These are phyloP conservation scores for Homarus gammarus DNA, from an alignment of 2,888 invertebrate genomes.

Conservation along the genomic window DNA sequence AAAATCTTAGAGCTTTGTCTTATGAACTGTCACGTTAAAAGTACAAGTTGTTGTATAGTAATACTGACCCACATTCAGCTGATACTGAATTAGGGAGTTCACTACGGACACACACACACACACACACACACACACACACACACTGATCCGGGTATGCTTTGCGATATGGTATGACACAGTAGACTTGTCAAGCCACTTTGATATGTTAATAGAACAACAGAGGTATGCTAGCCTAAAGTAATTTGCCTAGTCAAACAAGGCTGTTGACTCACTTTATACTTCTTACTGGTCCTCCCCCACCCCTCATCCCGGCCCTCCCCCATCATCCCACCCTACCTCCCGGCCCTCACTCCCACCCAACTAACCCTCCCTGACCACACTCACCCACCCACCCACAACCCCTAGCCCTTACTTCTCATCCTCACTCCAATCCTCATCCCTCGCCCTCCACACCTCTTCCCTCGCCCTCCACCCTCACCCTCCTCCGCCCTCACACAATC, in stretches of 20 bases:
- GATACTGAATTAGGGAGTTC: too few relatives aligned
- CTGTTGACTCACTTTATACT: not conserved
- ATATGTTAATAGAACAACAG: not conserved
- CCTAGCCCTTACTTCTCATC: not conserved
- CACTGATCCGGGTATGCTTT: too few relatives aligned
- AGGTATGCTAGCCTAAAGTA: not conserved
- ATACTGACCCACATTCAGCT: too few relatives aligned
- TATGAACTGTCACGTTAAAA: too few relatives aligned
- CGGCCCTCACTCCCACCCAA: not conserved
- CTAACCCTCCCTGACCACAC: not conserved
- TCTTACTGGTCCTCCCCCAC: conserved; percentile 9
- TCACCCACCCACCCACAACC: not conserved
- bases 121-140: too few relatives aligned
- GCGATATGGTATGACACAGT: not conserved
- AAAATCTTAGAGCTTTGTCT: too few relatives aligned
- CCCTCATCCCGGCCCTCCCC: conserved; percentile 17
- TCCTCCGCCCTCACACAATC: too few relatives aligned
- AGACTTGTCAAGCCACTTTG: not conserved
- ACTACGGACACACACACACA: too few relatives aligned
- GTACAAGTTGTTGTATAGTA: too few relatives aligned
- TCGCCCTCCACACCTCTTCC: too few relatives aligned
- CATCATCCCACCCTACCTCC: not conserved
- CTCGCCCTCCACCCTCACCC: too few relatives aligned
- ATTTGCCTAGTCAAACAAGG: not conserved
- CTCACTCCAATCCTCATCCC: not conserved